These are phyloP conservation scores for Callosobruchus maculatus DNA, from an alignment of 2,888 invertebrate genomes.

Conservation along the genomic window DNA sequence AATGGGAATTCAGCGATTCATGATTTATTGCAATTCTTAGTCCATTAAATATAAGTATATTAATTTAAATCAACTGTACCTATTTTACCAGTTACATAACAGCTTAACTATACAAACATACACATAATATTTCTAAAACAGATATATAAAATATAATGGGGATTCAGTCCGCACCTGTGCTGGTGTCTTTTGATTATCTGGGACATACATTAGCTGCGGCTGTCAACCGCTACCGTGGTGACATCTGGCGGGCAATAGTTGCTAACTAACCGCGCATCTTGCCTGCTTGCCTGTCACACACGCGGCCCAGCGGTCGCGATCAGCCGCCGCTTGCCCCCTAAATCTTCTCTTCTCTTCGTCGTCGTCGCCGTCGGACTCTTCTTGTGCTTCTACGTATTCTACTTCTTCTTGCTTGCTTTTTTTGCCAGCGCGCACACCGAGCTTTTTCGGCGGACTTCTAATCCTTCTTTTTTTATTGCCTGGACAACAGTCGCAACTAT, in stretches of 20 bases:
- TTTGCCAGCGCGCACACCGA: not conserved
- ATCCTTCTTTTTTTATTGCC: not conserved
- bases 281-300: not conserved
- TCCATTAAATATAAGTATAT: too few relatives aligned
- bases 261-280: conserved; percentile 42
- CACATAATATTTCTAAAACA: too few relatives aligned
- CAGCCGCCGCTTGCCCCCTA: not conserved
- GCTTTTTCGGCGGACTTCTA: not conserved
- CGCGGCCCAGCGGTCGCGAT: not conserved
- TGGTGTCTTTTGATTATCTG: conserved; percentile 34
- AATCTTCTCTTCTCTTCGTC: too few relatives aligned
- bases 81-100: too few relatives aligned
- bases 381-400: not conserved
- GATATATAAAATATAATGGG: too few relatives aligned
- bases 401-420: not conserved
- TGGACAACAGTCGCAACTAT: not conserved
- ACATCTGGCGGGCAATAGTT: conserved; percentile 46
- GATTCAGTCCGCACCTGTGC: conserved; percentile 25
- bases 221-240: conserved; percentile 47
- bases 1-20: too few relatives aligned
- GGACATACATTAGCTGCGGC: conserved; percentile 39
- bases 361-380: not conserved
- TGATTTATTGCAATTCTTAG: too few relatives aligned
- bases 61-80: too few relatives aligned
- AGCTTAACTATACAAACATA: too few relatives aligned